phyloP scores from a whole-genome alignment of 64 coral and sea anemone genomes.

The Anthopleura sola region DNA sequence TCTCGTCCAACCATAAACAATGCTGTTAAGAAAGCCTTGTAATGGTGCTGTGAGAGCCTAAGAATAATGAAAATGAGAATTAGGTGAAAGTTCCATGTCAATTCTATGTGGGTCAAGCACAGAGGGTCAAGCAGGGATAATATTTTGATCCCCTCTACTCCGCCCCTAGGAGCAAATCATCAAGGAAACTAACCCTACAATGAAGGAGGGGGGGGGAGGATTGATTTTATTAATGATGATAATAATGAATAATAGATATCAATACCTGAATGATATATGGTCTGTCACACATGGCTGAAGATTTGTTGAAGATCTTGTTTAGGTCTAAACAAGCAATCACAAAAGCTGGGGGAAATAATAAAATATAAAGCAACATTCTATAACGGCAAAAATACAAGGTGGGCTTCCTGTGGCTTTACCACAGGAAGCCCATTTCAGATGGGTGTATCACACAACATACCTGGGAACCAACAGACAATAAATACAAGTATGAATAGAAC shows the following conservation, averaged over 20 bases:
- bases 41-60: conserved; percentile 80
- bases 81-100: not conserved
- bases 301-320: not conserved
- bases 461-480: conserved; percentile 74
- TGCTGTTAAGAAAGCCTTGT: conserved; percentile 83
- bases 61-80: not conserved
- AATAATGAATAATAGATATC: no score
- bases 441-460: conserved; percentile 26
- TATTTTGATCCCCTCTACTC: no score
- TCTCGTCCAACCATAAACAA: conserved; percentile 88
- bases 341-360: not conserved
- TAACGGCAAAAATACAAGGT: no score
- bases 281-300: not conserved
- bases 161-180: no score
- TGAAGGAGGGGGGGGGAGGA: no score
- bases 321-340: not conserved
- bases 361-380: not conserved
- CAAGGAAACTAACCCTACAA: no score
- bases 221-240: no score
- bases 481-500: conserved; percentile 69
- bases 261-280: not conserved
- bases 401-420: no score
- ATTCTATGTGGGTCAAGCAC: no score
- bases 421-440: no score
- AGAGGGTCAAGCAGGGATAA: no score